Evolutionary conservation across 2,797 vertebrate genomes (phyloP), one percentile per base, ranked within the genome.

Genomic region (Siniperca scherzeri): DNA sequence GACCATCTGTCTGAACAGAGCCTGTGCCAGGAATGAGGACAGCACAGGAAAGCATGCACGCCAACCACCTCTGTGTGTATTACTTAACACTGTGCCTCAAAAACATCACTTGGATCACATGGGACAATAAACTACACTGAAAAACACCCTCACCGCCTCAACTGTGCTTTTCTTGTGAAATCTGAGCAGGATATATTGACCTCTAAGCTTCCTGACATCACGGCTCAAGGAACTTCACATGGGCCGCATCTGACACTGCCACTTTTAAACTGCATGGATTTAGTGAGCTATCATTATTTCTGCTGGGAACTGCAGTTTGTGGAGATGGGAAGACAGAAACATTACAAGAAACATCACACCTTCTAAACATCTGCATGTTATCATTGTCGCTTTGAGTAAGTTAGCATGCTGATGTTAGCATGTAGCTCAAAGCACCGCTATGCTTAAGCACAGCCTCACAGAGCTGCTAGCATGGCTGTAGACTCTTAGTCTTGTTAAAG

Each of bases 1-100:
- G 85, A 90, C 94, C 94, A 95, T 95, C 94, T 95, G 93, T 92
- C 88, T 90, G 80, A 84, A 78, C 74, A 77, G 86, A 90, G 74
- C 59, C 48, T 52, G 50, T 88, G 91, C 94, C 93, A 94, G 82
- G 79, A 92, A 87, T 73, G 77, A 88, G 87, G 66, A 80, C 75
- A 82, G 75, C 52, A 70, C 57, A 84, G 87, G 78, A 83, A 77
- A 86, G 64, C 57, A 76, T 4, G 40, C 78, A 27, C 40, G 13
- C 72, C 80, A 77, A 56, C 68, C 69, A 46, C 25, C 40, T 62
- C 57, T 55, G 64, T 56, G 57, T 59, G 50, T 70, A 53, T 81
- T 78, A 76, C 74, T 83, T 70, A 70, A 88, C 71, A 12, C 74
- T 4, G 9, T 21, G 50, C 62, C 70, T 70, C 60, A 36, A 10